Percentiles rank a stretch among this genome's conserved stretches.
Evolutionary conservation across 2,113 vertebrate genomes (phyloP).

Genomic region (Thinocorus orbignyianus): DNA sequence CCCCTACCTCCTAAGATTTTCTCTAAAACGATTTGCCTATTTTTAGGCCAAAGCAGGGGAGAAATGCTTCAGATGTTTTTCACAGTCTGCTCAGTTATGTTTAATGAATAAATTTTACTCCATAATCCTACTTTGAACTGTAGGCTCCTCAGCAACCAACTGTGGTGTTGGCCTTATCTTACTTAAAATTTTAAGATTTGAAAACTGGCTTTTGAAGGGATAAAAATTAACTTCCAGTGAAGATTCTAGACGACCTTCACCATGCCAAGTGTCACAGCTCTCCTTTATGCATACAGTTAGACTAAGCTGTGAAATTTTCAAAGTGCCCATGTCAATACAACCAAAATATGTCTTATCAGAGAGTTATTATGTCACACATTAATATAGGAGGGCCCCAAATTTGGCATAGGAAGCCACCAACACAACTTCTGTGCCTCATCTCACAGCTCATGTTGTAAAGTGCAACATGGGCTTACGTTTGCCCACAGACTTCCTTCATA

Average conservation of each 20-base stretch:
- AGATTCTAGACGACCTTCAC: background rate
- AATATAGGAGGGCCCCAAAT: background rate
- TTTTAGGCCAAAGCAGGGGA: background rate
- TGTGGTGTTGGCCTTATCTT: background rate
- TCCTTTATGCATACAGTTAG: background rate
- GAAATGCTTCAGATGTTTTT: background rate
- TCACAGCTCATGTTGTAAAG: background rate
- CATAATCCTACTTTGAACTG: background rate
- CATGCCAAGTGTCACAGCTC: background rate
- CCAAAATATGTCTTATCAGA: background rate
- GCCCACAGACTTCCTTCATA: background rate
- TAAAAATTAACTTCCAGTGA: background rate
- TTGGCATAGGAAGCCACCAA: background rate
- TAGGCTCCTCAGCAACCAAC: background rate
- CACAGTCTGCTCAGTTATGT: background rate
- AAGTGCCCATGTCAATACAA: background rate
- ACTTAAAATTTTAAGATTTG: conserved; percentile 19
- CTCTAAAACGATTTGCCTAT: background rate
- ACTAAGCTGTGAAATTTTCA: background rate
- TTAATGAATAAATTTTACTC: background rate
- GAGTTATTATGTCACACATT: background rate
- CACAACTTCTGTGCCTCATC: background rate
- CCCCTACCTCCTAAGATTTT: background rate
- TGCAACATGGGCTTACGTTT: background rate
- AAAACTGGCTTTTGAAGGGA: background rate